These are phyloP conservation scores for Cheumatopsyche charites DNA, from an alignment of 1,140 invertebrate genomes.

Conservation along the genomic window DNA sequence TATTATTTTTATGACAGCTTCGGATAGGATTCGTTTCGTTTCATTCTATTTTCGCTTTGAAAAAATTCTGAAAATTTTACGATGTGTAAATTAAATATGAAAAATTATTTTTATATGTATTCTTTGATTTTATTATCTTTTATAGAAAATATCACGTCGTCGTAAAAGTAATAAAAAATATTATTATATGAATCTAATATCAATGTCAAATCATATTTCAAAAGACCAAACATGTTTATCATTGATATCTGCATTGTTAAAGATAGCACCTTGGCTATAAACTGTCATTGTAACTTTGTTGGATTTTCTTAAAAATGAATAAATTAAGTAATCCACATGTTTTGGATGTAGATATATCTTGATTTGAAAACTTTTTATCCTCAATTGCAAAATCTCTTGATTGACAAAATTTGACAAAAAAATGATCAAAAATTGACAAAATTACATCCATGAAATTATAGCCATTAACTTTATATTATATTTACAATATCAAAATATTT, in stretches of 20 bases:
- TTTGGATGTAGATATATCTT: too few species aligned
- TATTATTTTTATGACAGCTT: slow-evolving; percentile 18
- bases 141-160: not conserved
- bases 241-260: too few species aligned
- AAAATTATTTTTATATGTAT: slow-evolving; percentile 14
- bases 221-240: too few species aligned
- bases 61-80: not conserved
- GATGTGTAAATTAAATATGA: not conserved
- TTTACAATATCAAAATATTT: too few species aligned
- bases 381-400: not conserved
- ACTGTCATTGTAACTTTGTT: too few species aligned
- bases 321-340: too few species aligned
- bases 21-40: not conserved
- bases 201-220: too few species aligned
- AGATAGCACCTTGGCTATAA: too few species aligned
- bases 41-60: not conserved
- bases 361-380: too few species aligned
- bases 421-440: not conserved
- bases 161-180: too few species aligned
- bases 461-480: not conserved
- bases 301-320: too few species aligned
- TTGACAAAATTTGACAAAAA: not conserved
- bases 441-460: not conserved
- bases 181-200: too few species aligned
- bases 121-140: slow-evolving; percentile 19